These are phyloP conservation scores for Amia ocellicauda DNA, from an alignment of 2,113 vertebrate species.

Conservation along the genomic window DNA sequence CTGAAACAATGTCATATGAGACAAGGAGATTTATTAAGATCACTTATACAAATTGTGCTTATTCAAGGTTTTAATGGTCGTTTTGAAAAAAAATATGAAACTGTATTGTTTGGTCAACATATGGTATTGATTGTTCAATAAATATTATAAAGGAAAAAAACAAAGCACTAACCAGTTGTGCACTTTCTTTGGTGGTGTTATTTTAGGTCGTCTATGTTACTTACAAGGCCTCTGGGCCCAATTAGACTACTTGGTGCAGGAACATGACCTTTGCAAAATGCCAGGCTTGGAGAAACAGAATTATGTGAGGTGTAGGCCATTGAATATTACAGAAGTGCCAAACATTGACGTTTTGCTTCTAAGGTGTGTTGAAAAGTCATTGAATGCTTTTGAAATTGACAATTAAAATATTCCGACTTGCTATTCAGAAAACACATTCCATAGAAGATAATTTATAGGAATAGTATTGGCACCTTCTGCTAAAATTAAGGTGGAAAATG, in stretches of 20 bases:
- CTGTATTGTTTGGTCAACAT: too few species aligned
- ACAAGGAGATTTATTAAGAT: too few species aligned
- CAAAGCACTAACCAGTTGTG: too few species aligned
- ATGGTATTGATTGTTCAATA: too few species aligned
- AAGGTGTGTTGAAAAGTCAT: neutral
- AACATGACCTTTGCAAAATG: constrained; percentile 11
- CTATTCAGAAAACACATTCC: neutral
- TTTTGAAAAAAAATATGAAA: too few species aligned
- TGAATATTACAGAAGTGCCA: neutral
- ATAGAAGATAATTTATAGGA: neutral
- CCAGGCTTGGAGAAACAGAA: neutral
- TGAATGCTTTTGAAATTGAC: neutral
- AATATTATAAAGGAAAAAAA: too few species aligned
- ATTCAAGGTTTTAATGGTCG: too few species aligned
- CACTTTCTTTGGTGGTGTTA: neutral
- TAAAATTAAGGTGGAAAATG: neutral
- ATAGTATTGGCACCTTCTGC: too few species aligned
- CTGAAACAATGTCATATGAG: too few species aligned
- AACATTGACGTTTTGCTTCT: neutral
- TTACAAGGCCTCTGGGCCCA: constrained; percentile 8
- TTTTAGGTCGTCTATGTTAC: constrained; percentile 1
- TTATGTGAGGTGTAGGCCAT: neutral
- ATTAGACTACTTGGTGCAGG: neutral
- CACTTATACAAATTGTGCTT: too few species aligned
- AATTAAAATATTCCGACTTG: neutral